phyloP scores from a whole-genome alignment of 2,797 vertebrate species.

The Tragopan temminckii region DNA sequence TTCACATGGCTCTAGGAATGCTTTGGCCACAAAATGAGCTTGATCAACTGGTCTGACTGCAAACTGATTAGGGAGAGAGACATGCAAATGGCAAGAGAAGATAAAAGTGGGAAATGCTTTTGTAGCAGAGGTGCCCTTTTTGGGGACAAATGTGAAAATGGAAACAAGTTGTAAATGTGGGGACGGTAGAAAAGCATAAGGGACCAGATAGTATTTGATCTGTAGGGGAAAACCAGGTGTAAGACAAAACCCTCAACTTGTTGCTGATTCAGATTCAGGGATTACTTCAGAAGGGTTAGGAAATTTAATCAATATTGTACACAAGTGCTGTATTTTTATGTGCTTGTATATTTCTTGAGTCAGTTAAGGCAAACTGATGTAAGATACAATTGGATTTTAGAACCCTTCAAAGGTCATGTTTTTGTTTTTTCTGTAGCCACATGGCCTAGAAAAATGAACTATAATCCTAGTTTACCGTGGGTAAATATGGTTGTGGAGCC shows the following conservation, averaged over 20 bases:
- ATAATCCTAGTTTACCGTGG: not conserved
- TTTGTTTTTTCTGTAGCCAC: slow-evolving; percentile 54
- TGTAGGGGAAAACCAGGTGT: not conserved
- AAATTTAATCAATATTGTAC: not conserved
- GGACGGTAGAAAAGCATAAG: not conserved
- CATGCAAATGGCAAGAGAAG: not conserved
- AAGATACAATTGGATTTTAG: slow-evolving; percentile 23
- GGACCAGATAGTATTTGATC: not conserved
- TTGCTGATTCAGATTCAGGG: not conserved
- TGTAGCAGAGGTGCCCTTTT: not conserved
- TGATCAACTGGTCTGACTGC: not conserved
- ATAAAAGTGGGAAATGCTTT: not conserved
- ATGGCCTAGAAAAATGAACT: not conserved
- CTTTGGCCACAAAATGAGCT: not conserved
- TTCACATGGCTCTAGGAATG: not conserved
- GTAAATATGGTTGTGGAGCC: not conserved
- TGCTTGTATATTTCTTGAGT: slow-evolving; percentile 41
- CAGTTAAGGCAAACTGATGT: slow-evolving; percentile 3
- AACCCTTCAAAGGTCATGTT: slow-evolving; percentile 54
- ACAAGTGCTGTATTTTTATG: not conserved
- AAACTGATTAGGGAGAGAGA: not conserved
- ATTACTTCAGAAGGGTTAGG: slow-evolving; percentile 7
- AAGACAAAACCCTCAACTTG: not conserved
- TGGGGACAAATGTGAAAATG: not conserved
- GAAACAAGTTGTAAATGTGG: not conserved